These are phyloP conservation scores for Eristalis pertinax DNA, from an alignment of 2,888 invertebrate species.

Conservation along the genomic window DNA sequence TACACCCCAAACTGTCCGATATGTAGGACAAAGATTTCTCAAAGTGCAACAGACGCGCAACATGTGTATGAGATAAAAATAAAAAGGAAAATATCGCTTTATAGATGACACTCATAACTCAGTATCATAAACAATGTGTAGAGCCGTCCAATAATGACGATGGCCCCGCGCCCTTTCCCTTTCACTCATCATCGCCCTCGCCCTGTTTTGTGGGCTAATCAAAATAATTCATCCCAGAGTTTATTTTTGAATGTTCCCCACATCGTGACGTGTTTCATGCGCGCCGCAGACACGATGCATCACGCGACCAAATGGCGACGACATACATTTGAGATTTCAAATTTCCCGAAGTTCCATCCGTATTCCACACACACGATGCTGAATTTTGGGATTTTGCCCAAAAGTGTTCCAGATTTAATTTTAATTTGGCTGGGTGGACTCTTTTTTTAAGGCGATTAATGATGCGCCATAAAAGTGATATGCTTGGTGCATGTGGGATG, in stretches of 20 bases:
- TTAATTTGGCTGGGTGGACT: constrained; percentile 52
- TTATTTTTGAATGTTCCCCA: constrained; percentile 54
- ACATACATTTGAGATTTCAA: constrained; percentile 55
- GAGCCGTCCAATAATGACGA: constrained; percentile 49
- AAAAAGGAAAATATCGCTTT: constrained; percentile 43
- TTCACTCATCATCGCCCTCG: neutral
- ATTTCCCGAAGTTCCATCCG: neutral
- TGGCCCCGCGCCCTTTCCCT: neutral
- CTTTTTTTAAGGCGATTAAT: constrained; percentile 60
- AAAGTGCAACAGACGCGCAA: constrained; percentile 63
- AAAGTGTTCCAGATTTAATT: constrained; percentile 63
- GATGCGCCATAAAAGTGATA: constrained; percentile 54
- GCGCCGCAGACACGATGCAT: constrained; percentile 38
- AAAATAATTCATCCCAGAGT: constrained; percentile 63
- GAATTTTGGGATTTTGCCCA: constrained; percentile 59
- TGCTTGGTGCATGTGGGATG: constrained; percentile 28
- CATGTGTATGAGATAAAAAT: constrained; percentile 62
- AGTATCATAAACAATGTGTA: constrained; percentile 58
- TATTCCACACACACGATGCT: constrained; percentile 5
- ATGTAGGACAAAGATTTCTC: constrained; percentile 57
- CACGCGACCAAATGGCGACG: constrained; percentile 65
- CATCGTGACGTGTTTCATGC: constrained; percentile 27
- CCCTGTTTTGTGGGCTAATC: constrained; percentile 45
- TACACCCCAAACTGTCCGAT: constrained; percentile 10
- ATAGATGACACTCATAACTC: constrained; percentile 54